Percentiles rank a stretch among this genome's conserved stretches.
Evolutionary conservation across 2,113 vertebrate genomes (phyloP).

Genomic region (Hydrolagus affinis): DNA sequence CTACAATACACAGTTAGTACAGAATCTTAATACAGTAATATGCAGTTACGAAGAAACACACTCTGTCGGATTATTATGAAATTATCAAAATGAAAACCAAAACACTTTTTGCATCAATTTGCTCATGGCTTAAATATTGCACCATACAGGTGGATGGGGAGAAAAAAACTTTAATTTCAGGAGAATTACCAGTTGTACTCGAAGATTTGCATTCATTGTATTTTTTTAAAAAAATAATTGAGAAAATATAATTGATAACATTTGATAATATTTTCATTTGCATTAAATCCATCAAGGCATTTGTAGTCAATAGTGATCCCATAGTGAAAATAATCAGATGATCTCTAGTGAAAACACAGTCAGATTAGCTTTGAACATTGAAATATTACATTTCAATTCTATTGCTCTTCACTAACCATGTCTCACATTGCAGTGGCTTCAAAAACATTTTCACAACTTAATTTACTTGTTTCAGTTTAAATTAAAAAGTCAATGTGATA

Average conservation of each 20-base stretch:
- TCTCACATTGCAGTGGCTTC: conserved; percentile 21
- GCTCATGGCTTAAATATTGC: not conserved
- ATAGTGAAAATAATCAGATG: conserved; percentile 19
- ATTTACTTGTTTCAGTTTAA: conserved; percentile 25
- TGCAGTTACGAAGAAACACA: not conserved
- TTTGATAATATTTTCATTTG: not conserved
- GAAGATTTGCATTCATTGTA: not conserved
- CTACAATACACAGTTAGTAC: not conserved
- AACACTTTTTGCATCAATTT: not conserved
- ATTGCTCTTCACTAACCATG: conserved; percentile 23
- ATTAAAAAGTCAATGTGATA: conserved; percentile 22
- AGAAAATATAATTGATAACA: conserved; percentile 23
- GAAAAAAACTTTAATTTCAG: no score
- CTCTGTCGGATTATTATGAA: not conserved
- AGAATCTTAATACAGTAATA: not conserved
- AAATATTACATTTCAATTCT: conserved; percentile 26
- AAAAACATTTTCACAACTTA: conserved; percentile 25
- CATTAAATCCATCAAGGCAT: not conserved
- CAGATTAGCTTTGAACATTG: conserved; percentile 22
- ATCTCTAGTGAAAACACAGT: conserved; percentile 23
- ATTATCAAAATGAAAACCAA: not conserved
- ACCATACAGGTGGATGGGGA: not conserved
- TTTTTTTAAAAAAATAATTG: not conserved
- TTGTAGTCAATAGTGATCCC: not conserved
- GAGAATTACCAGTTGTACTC: not conserved